A percentile compares a stretch with the other conserved stretches of the same genome.
Evolutionary conservation across 92 coral and sea anemone genomes (phyloP).

Genomic region (Palythoa grandis): DNA sequence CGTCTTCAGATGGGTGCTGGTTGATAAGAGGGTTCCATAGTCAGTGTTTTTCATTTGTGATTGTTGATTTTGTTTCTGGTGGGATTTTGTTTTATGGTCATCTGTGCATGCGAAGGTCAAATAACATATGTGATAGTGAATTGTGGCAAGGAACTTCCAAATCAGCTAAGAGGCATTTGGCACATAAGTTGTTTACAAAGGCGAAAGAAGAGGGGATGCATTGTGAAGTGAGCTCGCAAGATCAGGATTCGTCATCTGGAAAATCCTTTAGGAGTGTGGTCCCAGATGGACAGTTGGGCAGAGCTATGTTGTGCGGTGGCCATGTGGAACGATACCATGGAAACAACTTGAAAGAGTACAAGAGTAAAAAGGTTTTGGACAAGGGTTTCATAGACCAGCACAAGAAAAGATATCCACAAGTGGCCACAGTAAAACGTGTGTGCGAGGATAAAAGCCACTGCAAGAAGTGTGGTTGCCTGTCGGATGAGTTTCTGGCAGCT

Average conservation of each 20-base stretch:
- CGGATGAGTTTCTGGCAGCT: slow-evolving; percentile 11
- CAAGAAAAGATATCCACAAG: not conserved
- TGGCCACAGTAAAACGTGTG: not conserved
- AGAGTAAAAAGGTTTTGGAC: not conserved
- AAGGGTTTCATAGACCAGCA: not conserved
- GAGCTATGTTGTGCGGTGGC: not conserved
- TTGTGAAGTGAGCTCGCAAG: not conserved
- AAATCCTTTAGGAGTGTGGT: not conserved
- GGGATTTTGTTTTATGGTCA: slow-evolving; percentile 3
- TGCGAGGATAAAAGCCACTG: not conserved
- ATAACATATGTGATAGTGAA: not conserved
- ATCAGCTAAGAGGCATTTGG: not conserved
- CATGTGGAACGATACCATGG: not conserved
- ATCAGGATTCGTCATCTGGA: not conserved
- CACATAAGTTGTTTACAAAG: not conserved
- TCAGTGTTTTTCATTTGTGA: slow-evolving; percentile 29
- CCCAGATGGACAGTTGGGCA: not conserved
- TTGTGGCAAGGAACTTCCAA: slow-evolving; percentile 2
- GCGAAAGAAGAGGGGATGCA: slow-evolving; percentile 4
- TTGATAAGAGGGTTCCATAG: slow-evolving; percentile 33
- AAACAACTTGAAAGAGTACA: not conserved
- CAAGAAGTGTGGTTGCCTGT: not conserved
- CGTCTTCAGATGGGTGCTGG: slow-evolving; percentile 52
- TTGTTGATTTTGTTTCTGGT: slow-evolving; percentile 5
- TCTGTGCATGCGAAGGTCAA: slow-evolving; percentile 2